Conservation (phyloP, 2,113 vertebrate genomes). For the Atrichornis clamosus region DNA sequence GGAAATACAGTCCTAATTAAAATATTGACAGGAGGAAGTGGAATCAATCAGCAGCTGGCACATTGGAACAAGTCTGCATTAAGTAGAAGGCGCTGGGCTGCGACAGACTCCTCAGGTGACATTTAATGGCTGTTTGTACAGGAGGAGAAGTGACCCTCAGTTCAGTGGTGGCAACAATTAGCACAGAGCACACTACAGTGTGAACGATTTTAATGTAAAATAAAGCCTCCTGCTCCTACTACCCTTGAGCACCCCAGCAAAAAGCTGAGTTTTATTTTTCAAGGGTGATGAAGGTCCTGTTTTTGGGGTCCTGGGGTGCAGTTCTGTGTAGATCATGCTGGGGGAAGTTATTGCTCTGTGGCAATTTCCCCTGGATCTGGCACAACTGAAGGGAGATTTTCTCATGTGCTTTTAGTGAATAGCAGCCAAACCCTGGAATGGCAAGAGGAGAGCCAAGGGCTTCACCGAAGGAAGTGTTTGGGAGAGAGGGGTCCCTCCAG, state of each 20-base stretch:
- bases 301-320: background rate
- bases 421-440: background rate
- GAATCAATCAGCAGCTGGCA: background rate
- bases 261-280: background rate
- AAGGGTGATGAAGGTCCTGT: background rate
- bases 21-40: background rate
- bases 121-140: background rate
- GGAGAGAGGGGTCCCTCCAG: too few species aligned
- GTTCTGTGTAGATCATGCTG: fast-evolving
- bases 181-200: background rate
- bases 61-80: background rate
- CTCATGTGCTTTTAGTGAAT: background rate
- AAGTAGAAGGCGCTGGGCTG: background rate
- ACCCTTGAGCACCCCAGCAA: background rate
- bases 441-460: background rate
- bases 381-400: background rate
- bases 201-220: background rate
- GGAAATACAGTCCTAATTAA: background rate
- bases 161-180: background rate
- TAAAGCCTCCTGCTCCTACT: background rate
- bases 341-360: fast-evolving
- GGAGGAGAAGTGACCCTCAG: background rate
- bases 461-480: background rate
- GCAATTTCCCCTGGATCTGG: background rate
- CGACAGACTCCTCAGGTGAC: background rate